Base-by-base conservation (phyloP, 1,140 invertebrate genomes). In the Aphis gossypii region DNA sequence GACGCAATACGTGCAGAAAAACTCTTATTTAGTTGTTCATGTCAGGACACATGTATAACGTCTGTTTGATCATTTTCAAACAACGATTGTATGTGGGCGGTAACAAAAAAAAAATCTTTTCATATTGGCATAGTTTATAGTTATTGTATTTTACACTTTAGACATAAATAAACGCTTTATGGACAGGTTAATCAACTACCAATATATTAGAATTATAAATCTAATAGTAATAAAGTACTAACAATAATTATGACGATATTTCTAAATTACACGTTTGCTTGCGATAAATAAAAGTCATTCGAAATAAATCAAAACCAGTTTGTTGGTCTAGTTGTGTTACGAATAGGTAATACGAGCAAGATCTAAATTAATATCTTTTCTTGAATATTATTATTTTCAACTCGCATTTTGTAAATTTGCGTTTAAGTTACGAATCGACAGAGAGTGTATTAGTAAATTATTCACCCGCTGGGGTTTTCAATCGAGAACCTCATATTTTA, bases 221-320 rank as follows among this genome's bases (percentile, higher is more conserved):
- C 38, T 54, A 7, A 48, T 54, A 56, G 56, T 41, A 23, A 89
- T n/a, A 9, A 51, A 56, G 48, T 56, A 89, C 51, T 56, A 38
- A 38, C 35, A 89, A 89, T 89, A 89, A 89, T 89, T 56, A 89
- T 35, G 51, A 11, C 8, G 88, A 89, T 89, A 89, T 56, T 89
- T 56, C 35, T 56, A 89, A 89, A 89, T 89, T 89, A 89, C n/a
- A 89, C 23, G 88, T 89, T 54, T 56, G 88, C 20, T 54, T 56
- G 88, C 20, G 88, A 89, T 25, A 14, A 89, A 89, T 89, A 23
- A 41, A 56, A 89, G 56, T 89, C 48, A 56, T 89, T 56, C 38
- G 48, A 35, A 89, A 89, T 56, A 56, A 56, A 89, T 89, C 88
- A 56, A 56, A 89, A 89, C 88, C 88, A 89, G 88, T 89, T 89